Evolutionary conservation across 2,888 invertebrate species (phyloP).

Genomic region (Erynnis tages): DNA sequence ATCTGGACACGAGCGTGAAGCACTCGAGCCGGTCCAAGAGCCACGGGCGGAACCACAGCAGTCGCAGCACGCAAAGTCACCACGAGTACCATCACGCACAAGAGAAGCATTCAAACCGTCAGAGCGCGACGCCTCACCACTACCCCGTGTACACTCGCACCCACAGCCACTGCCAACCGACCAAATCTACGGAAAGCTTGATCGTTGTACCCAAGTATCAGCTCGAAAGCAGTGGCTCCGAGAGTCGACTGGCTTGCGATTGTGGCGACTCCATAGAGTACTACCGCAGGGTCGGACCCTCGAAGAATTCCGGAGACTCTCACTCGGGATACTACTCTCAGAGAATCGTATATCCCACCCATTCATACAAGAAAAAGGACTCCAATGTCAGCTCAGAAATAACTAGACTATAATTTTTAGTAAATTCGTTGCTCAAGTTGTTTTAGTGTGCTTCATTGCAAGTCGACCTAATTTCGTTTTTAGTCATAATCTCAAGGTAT

Average conservation of each 20-base stretch:
- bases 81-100: conserved; percentile 70
- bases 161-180: conserved; percentile 82
- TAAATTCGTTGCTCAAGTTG: conserved; percentile 36
- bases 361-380: conserved; percentile 76
- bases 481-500: background rate
- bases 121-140: conserved; percentile 65
- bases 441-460: conserved; percentile 13
- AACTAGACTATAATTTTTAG: conserved; percentile 81
- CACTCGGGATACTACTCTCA: conserved; percentile 69
- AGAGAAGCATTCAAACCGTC: conserved; percentile 71
- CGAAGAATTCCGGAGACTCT: conserved; percentile 59
- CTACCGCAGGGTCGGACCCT: conserved; percentile 57
- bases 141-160: conserved; percentile 73
- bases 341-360: conserved; percentile 74
- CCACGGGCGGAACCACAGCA: conserved; percentile 79
- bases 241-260: conserved; percentile 87
- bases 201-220: conserved; percentile 85
- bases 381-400: conserved; percentile 85
- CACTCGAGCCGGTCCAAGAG: conserved; percentile 68
- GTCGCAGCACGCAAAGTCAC: conserved; percentile 81
- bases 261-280: conserved; percentile 80
- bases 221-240: conserved; percentile 81
- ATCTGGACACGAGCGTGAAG: conserved; percentile 84
- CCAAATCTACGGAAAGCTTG: conserved; percentile 91
- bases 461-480: conserved; percentile 14